These are phyloP conservation scores for Drosophila percnosoma DNA, from an alignment of 2,888 invertebrate genomes.

Conservation along the genomic window DNA sequence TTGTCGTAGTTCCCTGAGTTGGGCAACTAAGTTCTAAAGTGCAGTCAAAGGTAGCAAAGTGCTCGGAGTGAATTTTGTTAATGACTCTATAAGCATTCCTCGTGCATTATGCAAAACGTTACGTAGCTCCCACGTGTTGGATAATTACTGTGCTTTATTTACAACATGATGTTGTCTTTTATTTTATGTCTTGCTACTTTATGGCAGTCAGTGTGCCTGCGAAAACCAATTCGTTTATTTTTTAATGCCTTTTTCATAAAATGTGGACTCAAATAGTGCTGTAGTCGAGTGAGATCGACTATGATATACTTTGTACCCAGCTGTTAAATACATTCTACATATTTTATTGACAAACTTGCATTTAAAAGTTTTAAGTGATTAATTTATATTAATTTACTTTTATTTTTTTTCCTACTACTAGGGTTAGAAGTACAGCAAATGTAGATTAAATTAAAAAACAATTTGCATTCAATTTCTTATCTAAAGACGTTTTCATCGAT, in stretches of 20 bases:
- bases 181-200: not conserved
- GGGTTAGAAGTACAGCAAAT: not conserved
- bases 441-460: not conserved
- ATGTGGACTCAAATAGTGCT: not conserved
- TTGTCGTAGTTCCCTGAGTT: not conserved
- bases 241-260: not conserved
- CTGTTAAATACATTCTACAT: not conserved
- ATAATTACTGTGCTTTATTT: not conserved
- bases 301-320: not conserved
- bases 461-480: not conserved
- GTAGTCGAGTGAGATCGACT: not conserved
- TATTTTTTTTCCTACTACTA: too few relatives aligned
- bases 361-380: not conserved
- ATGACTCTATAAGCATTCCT: conserved; percentile 62
- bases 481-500: not conserved
- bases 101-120: conserved; percentile 25
- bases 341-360: not conserved
- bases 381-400: not conserved
- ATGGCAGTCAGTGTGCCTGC: not conserved
- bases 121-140: conserved; percentile 18
- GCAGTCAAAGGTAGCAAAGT: conserved; percentile 42
- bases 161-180: not conserved
- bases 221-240: not conserved
- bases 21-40: conserved; percentile 14
- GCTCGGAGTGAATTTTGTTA: conserved; percentile 47